Evolutionary conservation across 1,140 invertebrate species (phyloP).

Genomic region (Goniozus legneri): DNA sequence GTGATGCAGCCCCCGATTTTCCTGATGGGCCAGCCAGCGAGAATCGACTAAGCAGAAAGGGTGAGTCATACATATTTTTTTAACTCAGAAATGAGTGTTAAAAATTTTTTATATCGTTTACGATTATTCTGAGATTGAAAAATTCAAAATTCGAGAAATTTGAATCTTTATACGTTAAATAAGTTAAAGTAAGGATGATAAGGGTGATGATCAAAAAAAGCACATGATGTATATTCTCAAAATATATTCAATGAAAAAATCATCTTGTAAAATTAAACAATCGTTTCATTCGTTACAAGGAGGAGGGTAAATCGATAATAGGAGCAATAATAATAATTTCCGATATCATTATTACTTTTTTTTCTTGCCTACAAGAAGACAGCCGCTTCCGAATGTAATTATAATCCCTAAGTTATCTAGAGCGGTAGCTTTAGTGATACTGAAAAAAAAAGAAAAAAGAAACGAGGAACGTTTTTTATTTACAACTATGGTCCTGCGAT

Average conservation of each 20-base stretch:
- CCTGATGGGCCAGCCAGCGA: no score
- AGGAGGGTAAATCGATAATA: slow-evolving; percentile 30
- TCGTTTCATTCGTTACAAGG: slow-evolving; percentile 35
- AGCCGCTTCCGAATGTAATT: slow-evolving; percentile 43
- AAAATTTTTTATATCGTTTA: no score
- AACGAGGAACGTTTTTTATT: slow-evolving; percentile 34
- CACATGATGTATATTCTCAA: slow-evolving; percentile 35
- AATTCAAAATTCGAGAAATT: no score
- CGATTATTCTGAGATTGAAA: no score
- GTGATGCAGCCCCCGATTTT: no score
- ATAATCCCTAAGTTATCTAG: slow-evolving; percentile 36
- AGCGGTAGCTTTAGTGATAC: slow-evolving; percentile 20
- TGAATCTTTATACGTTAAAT: no score
- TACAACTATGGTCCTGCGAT: slow-evolving; percentile 20
- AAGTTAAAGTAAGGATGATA: no score
- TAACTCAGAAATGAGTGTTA: no score
- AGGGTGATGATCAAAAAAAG: no score
- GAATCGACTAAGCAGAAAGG: no score
- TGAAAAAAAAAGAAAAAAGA: slow-evolving; percentile 14
- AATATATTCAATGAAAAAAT: slow-evolving; percentile 48
- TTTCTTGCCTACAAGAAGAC: slow-evolving; percentile 32
- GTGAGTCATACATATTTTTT: no score
- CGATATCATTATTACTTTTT: slow-evolving; percentile 29
- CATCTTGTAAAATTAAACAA: slow-evolving; percentile 43
- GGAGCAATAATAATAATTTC: slow-evolving; percentile 32